Conservation (phyloP, 2,113 vertebrate species). For the Heptranchias perlo region DNA sequence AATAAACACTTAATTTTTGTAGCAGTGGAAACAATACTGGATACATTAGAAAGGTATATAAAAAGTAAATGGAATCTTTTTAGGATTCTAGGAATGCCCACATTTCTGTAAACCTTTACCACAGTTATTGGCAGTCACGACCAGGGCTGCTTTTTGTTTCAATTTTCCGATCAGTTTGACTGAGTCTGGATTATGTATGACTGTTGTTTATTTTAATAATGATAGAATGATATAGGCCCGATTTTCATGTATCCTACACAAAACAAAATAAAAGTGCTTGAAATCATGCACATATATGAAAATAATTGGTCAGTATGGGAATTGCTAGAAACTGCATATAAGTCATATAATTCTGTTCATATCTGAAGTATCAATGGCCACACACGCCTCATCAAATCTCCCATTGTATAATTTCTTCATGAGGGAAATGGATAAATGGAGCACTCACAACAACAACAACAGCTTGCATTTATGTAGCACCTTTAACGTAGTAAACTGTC, state of each 20-base stretch:
- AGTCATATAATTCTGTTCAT: neutral
- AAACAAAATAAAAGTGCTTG: neutral
- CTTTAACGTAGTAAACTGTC: too few relatives aligned
- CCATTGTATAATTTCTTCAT: neutral
- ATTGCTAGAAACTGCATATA: neutral
- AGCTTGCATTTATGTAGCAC: too few relatives aligned
- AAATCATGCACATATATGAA: neutral
- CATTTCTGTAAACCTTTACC: neutral
- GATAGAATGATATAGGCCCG: neutral
- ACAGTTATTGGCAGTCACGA: neutral
- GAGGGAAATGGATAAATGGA: neutral
- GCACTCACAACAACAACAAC: too few relatives aligned
- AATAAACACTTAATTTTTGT: neutral
- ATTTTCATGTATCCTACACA: neutral
- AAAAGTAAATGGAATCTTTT: neutral
- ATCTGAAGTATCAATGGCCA: too few relatives aligned
- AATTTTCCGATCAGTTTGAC: neutral
- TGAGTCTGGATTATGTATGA: neutral
- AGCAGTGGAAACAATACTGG: neutral
- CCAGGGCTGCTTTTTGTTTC: neutral
- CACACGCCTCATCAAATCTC: neutral
- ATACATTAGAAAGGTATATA: neutral
- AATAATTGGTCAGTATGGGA: neutral
- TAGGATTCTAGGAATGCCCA: too few relatives aligned
- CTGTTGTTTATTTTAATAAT: neutral